Percentiles rank a stretch among this genome's conserved stretches.
phyloP scores from a whole-genome alignment of 2,888 invertebrate species.

The Phyto melanocephala region DNA sequence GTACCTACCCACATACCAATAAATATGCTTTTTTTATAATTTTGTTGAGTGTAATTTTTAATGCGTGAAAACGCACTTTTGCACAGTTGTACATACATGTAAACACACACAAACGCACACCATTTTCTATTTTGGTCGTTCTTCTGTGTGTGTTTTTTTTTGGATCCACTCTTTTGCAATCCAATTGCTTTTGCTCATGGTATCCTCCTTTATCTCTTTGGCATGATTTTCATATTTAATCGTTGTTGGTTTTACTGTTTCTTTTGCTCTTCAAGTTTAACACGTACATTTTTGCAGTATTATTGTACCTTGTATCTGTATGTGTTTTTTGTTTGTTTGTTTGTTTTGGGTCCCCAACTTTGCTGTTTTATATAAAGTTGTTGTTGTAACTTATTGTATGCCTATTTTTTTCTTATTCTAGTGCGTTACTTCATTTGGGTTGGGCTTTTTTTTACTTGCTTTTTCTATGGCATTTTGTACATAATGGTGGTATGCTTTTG shows the following conservation, averaged over 20 bases:
- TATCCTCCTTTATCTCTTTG: constrained; percentile 7
- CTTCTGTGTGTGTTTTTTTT: not conserved
- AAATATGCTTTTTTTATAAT: not conserved
- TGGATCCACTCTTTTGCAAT: constrained; percentile 56
- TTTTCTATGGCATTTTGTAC: not conserved
- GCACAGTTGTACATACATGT: constrained; percentile 8
- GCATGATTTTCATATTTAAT: not conserved
- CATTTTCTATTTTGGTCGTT: not conserved
- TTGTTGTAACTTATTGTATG: constrained; percentile 19
- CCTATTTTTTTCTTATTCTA: constrained; percentile 40
- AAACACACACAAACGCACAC: not conserved
- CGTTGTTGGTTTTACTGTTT: not conserved
- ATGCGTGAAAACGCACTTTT: constrained; percentile 59
- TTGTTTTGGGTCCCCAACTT: constrained; percentile 5
- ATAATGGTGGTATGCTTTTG: constrained; percentile 4
- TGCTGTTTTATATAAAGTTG: not conserved
- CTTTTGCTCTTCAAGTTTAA: constrained; percentile 39
- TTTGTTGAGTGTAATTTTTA: constrained; percentile 26
- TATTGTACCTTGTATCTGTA: not conserved
- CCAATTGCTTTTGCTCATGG: not conserved
- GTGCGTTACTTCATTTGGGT: constrained; percentile 53
- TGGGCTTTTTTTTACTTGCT: constrained; percentile 19
- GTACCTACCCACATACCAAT: not conserved
- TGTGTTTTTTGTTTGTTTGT: not conserved
- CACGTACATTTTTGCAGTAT: constrained; percentile 39